Evolutionary conservation across 2,797 vertebrate genomes (phyloP), one percentile per base, ranked within the genome.

Genomic region (Channa striata): DNA sequence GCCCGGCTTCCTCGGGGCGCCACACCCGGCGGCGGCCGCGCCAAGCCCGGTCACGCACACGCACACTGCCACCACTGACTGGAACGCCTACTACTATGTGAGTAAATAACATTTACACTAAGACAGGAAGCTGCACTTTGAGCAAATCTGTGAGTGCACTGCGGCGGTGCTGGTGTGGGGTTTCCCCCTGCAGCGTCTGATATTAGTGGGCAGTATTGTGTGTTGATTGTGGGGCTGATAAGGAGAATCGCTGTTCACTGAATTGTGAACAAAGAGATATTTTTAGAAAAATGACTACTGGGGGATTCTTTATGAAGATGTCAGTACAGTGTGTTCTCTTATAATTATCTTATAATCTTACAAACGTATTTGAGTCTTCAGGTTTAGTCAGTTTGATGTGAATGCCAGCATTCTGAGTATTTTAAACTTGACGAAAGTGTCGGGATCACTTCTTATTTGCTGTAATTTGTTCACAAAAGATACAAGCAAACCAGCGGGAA

Each of bases 1-100:
- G 91, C 94, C 94, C 2, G 84, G 93, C 60, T 95, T 94, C 88
- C 85, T 95, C 1, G 87, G 90, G 48, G 84, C 92, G 1, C 89
- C 92, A 16, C 93, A 93, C 62, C 89, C 89, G 0, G 77, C 80
- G 0, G 80, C 89, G 0, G 82, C 90, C 14, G 11, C 84, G 1
- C 80, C 91, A 0, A 74, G 6, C 78, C 54, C 88, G 0, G 85
- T 88, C 40, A 59, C 88, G 0, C 91, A 91, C 19, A 2, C 87
- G 40, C 91, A 91, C 77, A 66, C 90, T 6, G 68, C 90, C 5
- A 67, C 90, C 65, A 64, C 90, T 0, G 92, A 93, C 87, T 93
- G 92, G 92, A 93, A 85, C 82, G 50, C 91, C 25, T 93, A 93
- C 75, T 93, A 93, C 82, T 93, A 93, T 6, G 92, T 93, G 72